Evolutionary conservation across 2,113 vertebrate genomes (phyloP), one percentile per base, ranked within the genome.

Genomic region (Zeus faber): DNA sequence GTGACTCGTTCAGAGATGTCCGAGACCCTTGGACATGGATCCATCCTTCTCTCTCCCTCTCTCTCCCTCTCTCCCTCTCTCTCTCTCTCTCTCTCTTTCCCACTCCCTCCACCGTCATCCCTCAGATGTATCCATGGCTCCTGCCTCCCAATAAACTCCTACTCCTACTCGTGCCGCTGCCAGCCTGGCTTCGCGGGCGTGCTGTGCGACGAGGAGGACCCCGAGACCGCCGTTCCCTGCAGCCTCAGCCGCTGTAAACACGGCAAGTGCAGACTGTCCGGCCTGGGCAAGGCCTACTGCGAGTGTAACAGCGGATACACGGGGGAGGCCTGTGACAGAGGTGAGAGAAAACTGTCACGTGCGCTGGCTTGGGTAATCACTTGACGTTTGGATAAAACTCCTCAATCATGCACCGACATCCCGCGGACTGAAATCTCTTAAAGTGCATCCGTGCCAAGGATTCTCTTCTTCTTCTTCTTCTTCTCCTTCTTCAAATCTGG

Each of bases 91-190:
- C 39, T n/a, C 37, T 40, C 16, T n/a, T 16, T n/a, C n/a, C 7
- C 14, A 5, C 39, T 6, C 37, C 16, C 45, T 24, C 57, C 11
- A 35, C 27, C 4, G 23, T 8, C 23, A 33, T 20, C 21, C 31
- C 31, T 7, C 72, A 99, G 97, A 82, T 99, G 97, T 55, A 88
- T 95, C 21, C 94, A 95, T 10, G 97, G 97, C 54, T 91, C 91
- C 65, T 99, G 97, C 84, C 79, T 96, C 73, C 92, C 95, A 54
- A 96, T 98, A 89, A 98, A 98, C 81, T 94, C 95, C 0, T 98
- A 97, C 89, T 99, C 97, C 58, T 99, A 99, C 86, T 99, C 96
- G 78, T 99, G 97, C 77, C 92, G 94, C 82, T 99, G 97, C 86
- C 92, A 93, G 79, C 91, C 92, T 24, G 97, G 95, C 56, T 94